Conservation (phyloP, 1,140 invertebrate species). For the Parasteatoda tepidariorum region DNA sequence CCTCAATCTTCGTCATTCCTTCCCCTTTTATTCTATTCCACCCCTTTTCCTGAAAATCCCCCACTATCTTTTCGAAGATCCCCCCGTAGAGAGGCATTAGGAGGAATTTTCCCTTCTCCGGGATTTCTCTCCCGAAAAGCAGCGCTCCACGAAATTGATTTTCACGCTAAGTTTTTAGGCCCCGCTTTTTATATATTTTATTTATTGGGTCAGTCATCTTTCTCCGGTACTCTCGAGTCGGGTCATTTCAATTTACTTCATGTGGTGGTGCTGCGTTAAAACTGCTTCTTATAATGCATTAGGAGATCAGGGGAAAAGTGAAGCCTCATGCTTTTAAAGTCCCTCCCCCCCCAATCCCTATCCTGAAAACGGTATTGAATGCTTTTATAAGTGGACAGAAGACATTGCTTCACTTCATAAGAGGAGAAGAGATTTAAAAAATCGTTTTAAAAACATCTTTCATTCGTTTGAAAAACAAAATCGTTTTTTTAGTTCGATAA, state of each 20-base stretch:
- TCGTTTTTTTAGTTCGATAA: no score
- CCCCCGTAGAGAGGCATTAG: conserved; percentile 1
- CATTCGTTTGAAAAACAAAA: no score
- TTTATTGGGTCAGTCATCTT: conserved; percentile 9
- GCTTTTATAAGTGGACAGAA: not conserved
- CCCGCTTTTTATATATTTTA: conserved; percentile 1
- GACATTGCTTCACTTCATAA: not conserved
- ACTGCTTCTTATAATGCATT: not conserved
- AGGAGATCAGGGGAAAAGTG: not conserved
- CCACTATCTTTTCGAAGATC: conserved; percentile 8
- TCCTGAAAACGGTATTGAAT: not conserved
- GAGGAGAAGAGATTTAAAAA: not conserved
- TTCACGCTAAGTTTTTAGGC: conserved; percentile 1
- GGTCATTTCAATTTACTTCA: conserved; percentile 14
- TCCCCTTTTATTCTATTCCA: not conserved
- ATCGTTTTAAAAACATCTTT: not conserved
- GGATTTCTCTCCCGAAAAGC: conserved; percentile 1
- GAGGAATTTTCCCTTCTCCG: not conserved
- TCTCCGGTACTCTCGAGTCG: not conserved
- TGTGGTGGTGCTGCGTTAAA: not conserved
- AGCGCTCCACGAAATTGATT: conserved; percentile 21
- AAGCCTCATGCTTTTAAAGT: not conserved
- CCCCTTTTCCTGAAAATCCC: not conserved
- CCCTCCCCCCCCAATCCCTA: no score
- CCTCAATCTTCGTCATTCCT: no score